Base-by-base conservation (phyloP, 1,140 invertebrate genomes). In the Heliconius eleuchia region DNA sequence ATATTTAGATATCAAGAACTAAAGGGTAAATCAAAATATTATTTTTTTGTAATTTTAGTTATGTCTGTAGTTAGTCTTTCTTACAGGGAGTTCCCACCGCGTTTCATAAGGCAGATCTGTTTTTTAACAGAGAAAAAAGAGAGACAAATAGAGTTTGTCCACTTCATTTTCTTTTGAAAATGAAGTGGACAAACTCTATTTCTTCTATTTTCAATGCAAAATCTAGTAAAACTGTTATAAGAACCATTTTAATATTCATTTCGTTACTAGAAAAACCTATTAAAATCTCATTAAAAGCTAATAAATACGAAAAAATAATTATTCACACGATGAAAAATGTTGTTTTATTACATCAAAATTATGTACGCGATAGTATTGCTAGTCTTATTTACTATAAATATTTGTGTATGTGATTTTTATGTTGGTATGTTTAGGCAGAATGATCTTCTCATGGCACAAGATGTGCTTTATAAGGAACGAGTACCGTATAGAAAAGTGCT, bases 391-490 rank as follows among this genome's bases (percentile, higher is more conserved):
- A 1, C n/a, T 23, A 57, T 80, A 50, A 76, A 76, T 60, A 19
- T 77, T 34, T 46, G 72, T 60, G n/a, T 78, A 11, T 77, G 78
- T 78, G 89, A 91, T 81, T 91, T 87, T 79, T 91, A 91, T 70
- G 81, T 86, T 1, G 91, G 91, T 2, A 91, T 92, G 89, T 92
- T 92, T 80, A 91, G 87, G 50, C 85, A 71, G 34, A 88, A 91
- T 71, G 90, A 92, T 78, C 85, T 86, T 16, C 81, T 92, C 9
- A 87, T 92, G 0, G 90, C 90, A 3, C 88, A 91, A 83, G 91
- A 92, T 74, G 55, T 82, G 27, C 60, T 92, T 2, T 92, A 89
- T 74, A 91, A 89, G 57, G 87, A 87, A 74, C 81, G 60, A 71
- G 66, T 83, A 16, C 86, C 86, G 0, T 87, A 81, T 71, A 82